A percentile compares a stretch with the other conserved stretches of the same genome.
Conservation (phyloP, 2,888 invertebrate genomes). For the Mycalesis mineus region DNA sequence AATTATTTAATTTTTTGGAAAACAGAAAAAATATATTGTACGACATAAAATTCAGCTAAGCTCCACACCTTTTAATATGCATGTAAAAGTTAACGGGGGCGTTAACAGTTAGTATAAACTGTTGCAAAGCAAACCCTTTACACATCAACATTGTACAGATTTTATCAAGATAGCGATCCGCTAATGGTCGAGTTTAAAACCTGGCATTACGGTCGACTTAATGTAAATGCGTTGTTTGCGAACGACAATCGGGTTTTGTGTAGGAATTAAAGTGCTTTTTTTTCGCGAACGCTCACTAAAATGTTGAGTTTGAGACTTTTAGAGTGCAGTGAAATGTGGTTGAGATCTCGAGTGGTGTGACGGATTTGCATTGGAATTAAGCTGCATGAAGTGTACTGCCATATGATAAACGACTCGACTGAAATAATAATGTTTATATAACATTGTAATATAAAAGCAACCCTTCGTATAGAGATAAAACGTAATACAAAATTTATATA, state of each 20-base stretch:
- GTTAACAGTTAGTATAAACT: no score
- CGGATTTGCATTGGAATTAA: not conserved
- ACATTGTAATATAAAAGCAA: no score
- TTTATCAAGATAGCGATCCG: not conserved
- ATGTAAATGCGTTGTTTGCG: constrained; percentile 8
- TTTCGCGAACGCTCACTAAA: not conserved
- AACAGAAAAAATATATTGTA: no score
- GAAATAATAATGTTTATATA: not conserved
- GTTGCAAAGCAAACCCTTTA: not conserved
- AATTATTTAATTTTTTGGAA: no score
- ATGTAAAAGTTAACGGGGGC: no score
- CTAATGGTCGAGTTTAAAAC: constrained; percentile 6
- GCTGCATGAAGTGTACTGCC: not conserved
- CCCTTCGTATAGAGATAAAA: no score
- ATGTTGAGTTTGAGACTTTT: not conserved
- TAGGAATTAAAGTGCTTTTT: constrained; percentile 10
- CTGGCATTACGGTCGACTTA: constrained; percentile 7
- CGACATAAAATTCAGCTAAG: no score
- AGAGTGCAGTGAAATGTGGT: not conserved
- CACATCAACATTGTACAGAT: not conserved
- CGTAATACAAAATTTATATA: no score
- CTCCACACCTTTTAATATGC: no score
- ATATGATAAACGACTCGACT: not conserved
- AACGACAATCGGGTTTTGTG: constrained; percentile 10
- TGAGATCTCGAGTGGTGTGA: not conserved